Base-by-base conservation (phyloP, 2,888 invertebrate genomes). In the Orchesellides sinensis region DNA sequence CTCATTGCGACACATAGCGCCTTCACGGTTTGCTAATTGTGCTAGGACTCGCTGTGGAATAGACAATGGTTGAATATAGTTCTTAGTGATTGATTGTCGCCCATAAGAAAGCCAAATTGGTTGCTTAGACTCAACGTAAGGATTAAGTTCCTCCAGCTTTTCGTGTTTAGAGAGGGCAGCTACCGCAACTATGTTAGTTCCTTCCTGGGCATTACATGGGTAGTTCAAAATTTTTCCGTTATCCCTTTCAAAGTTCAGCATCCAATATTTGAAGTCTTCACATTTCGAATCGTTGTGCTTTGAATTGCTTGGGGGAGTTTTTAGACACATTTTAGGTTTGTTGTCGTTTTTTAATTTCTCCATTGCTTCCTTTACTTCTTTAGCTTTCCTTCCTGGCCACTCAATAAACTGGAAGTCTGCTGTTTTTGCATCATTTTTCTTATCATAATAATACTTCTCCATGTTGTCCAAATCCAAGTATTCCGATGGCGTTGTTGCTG, bases 321-420 rank as follows among this genome's bases (percentile, higher is more conserved):
- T 21, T 2, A 3, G 5, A 56, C 19, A 25, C 2, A 14, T n/a
- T 25, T 56, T n/a, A 1, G 56, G 56, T 2, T 10, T 5, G 0
- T 23, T 21, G 19, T 25, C 45, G 29, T 23, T 59, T 14, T 27
- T 21, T 4, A 45, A 8, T 8, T n/a, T 6, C 14, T 77, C 68
- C 10, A 77, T 19, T n/a, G n/a, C 23, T 10, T 61, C 12, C 5
- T 63, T 52, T 0, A 49, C n/a, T 2, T 40, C 25, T 5, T 8
- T 8, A 0, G 79, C 17, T 10, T 49, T 63, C 8, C n/a, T 49
- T 25, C 79, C 79, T 3, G 79, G 79, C 79, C 79, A 79, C 27
- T 79, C 79, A 2, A 79, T 5, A 5, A 79, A 8, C 47, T 79
- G 79, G 27, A 79, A 52, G 19, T 79, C 79, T 17, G 59, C 79